Evolutionary conservation across 2,113 vertebrate genomes (phyloP), one percentile per base, ranked within the genome.

Genomic region (Elanoides forficatus): DNA sequence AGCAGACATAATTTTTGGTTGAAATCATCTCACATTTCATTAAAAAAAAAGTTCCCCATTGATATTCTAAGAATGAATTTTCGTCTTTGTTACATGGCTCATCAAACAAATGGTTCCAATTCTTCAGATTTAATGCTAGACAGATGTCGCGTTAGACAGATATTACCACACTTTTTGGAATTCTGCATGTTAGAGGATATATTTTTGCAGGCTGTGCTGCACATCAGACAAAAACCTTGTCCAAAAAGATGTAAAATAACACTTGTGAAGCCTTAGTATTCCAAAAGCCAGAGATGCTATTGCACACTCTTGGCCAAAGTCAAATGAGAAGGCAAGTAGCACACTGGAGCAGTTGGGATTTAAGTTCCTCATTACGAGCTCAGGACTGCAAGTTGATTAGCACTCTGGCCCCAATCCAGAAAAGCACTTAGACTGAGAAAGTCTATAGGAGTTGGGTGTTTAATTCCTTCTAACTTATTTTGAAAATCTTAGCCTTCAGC

Each of bases 41-140:
- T 79, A 27, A 66, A 92, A 88, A 38, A 70, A 73, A 83, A 48
- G 56, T 89, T 85, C 45, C 25, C 56, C 56, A 91, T 19, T 85
- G 86, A 91, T 93, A 91, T 55, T 80, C 70, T 70, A 92, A 95
- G 88, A 95, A 94, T 92, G 80, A 94, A 85, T 95, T 97, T 96
- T 91, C 4, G 2, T 89, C 88, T 95, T 85, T 93, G 60, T 72
- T 91, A 53, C 56, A 42, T 68, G 66, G 76, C 25, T 89, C 70
- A 95, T 96, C 94, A 95, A 91, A 95, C 60, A 93, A 97, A 87
- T 82, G 83, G 68, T 89, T 95, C 73, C 70, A 94, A 81, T 93
- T 91, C 78, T 91, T 91, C 70, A 73, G 55, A 34, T 75, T 91
- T 96, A 97, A 96, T 96, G 70, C 50, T 94, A 91, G 88, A 66